These are phyloP conservation scores for Electrophaes corylata DNA, from an alignment of 2,888 invertebrate species.

Conservation along the genomic window DNA sequence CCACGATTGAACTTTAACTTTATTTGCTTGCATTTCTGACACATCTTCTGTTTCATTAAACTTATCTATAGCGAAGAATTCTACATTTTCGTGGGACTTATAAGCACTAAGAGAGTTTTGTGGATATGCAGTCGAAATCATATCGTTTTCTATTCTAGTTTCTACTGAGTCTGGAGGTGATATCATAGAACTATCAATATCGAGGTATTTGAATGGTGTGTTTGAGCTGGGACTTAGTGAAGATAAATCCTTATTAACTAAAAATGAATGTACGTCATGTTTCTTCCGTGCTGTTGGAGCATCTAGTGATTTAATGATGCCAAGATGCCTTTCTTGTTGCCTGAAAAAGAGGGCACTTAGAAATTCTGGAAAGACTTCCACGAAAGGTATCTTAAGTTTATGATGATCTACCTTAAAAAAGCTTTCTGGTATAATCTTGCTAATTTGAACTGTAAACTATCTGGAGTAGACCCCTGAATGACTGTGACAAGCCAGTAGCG, in stretches of 20 bases:
- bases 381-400: background rate
- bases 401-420: conserved; percentile 87
- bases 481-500: conserved; percentile 94
- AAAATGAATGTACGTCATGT: conserved; percentile 79
- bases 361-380: background rate
- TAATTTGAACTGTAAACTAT: conserved; percentile 89
- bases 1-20: conserved; percentile 66
- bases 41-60: conserved; percentile 43
- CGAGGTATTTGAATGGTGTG: conserved; percentile 60
- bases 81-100: conserved; percentile 36
- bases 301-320: conserved; percentile 85
- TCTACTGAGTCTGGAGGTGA: conserved; percentile 37
- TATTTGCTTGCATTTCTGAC: conserved; percentile 60
- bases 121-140: conserved; percentile 28
- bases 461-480: conserved; percentile 84
- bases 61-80: conserved; percentile 54
- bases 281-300: conserved; percentile 74
- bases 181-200: conserved; percentile 60
- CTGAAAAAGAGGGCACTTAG: conserved; percentile 64
- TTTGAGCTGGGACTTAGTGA: conserved; percentile 50
- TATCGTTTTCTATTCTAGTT: conserved; percentile 40
- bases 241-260: conserved; percentile 61
- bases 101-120: conserved; percentile 27
- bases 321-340: conserved; percentile 92
- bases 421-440: conserved; percentile 92